Evolutionary conservation across 2,888 invertebrate genomes (phyloP), one percentile per base, ranked within the genome.

Genomic region (Rhingia campestris): DNA sequence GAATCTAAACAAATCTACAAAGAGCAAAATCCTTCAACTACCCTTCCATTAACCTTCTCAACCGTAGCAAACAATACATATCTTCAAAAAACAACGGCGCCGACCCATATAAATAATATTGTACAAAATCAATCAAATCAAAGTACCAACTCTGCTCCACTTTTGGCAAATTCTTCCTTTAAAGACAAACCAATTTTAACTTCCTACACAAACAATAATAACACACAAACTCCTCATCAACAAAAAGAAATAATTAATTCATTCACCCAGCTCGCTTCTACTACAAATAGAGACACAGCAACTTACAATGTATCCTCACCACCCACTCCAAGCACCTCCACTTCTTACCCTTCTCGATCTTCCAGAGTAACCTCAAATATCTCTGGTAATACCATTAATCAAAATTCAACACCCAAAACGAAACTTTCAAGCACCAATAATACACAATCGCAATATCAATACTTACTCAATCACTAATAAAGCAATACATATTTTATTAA

Each of bases 1-100:
- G 63, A 63, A 33, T 37, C 63, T 7, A 63, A 63, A 39, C 35
- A 63, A 22, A 14, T 47, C 4, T 63, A 10, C 10, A 49, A 33
- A 22, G 63, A 35, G 5, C n/a, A n/a, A n/a, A n/a, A 45, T n/a
- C 10, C 33, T 9, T 12, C 37, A 4, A 10, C 5, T n/a, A 12
- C 54, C 3, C 33, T 37, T 6, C 37, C 37, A 37, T 6, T 37
- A 37, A 37, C 37, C 4, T 37, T 37, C 6, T 4, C 37, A 37
- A 37, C 37, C 4, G 6, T n/a, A n/a, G n/a, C n/a, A 37, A 37
- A 37, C 37, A 37, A 37, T 37, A 6, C 37, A 5, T 6, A 37
- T 37, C 37, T 37, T 37, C 4, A 37, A 5, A 37, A 37, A 37
- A 37, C 37, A 37, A 37, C 37, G 6, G 37, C 6, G 6, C 6